Conservation (phyloP, 2,888 invertebrate species). For the Drosophila parthenogenetica region DNA sequence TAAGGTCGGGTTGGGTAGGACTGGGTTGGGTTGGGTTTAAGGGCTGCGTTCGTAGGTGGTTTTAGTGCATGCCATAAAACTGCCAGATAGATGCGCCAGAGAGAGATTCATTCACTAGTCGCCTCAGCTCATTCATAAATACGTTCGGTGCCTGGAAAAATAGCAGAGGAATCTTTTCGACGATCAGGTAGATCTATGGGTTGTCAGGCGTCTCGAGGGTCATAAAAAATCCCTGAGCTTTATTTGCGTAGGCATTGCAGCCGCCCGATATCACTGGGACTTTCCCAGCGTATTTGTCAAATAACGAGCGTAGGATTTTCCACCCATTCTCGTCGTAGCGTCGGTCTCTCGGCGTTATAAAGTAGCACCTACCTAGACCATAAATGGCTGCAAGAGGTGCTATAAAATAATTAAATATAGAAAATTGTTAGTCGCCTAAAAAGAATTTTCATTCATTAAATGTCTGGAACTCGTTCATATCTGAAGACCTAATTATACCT, state of each 20-base stretch:
- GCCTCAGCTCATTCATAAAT: slow-evolving; percentile 70
- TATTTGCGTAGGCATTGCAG: slow-evolving; percentile 73
- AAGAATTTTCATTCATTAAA: slow-evolving; percentile 69
- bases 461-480: slow-evolving; percentile 27
- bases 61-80: slow-evolving; percentile 69
- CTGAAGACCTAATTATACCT: slow-evolving; percentile 1
- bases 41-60: slow-evolving; percentile 46
- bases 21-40: slow-evolving; percentile 45
- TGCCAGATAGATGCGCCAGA: slow-evolving; percentile 15
- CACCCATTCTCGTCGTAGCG: slow-evolving; percentile 52
- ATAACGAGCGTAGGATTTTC: slow-evolving; percentile 70
- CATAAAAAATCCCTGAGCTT: slow-evolving; percentile 64
- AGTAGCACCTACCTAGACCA: slow-evolving; percentile 65
- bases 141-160: slow-evolving; percentile 45
- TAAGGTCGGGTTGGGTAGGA: slow-evolving; percentile 38
- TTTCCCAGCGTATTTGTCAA: slow-evolving; percentile 62
- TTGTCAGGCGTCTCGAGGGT: slow-evolving; percentile 31
- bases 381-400: slow-evolving; percentile 60
- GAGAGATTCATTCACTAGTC: slow-evolving; percentile 65
- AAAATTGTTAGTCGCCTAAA: slow-evolving; percentile 25
- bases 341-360: slow-evolving; percentile 47
- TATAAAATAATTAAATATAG: slow-evolving; percentile 68
- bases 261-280: slow-evolving; percentile 55
- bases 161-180: slow-evolving; percentile 8
- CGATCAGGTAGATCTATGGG: slow-evolving; percentile 46